Evolutionary conservation across 2,888 invertebrate species (phyloP), one percentile per base, ranked within the genome.

Genomic region (Agrotis clavis): DNA sequence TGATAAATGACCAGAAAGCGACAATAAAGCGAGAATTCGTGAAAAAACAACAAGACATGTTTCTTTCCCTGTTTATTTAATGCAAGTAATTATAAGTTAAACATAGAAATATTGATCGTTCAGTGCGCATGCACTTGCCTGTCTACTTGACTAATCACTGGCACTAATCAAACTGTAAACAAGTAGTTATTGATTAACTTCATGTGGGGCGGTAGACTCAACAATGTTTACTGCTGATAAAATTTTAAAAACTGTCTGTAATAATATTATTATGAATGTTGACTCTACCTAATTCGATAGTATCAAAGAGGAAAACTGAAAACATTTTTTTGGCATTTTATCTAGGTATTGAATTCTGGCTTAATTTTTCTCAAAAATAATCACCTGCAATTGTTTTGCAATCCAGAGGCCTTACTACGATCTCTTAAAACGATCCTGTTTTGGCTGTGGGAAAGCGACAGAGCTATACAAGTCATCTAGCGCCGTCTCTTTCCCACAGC

Each of bases 151-250:
- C 56, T 79, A 77, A 77, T 77, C 67, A 61, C 56, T 74, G 18
- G 21, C 19, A 61, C 50, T 75, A 68, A 81, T 77, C 70, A 30
- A 35, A 77, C 56, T 82, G 66, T 79, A 79, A 79, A 79, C 82
- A 82, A 56, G 11, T 13, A 35, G 47, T 65, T 69, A 67, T 77
- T 76, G 69, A 81, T 63, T 59, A 54, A 19, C 77, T 47, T 25
- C 62, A 45, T 25, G 77, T 59, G 53, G 45, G 81, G 25, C 51
- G 21, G 53, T 75, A 81, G 61, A 79, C 72, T 62, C 56, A 79
- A 71, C 35, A 62, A 51, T 47, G 19, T 47, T 50, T 11, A 4
- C 45, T 57, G 9, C 4, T 6, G 48, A 50, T 70, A 56, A 71
- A 30, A 60, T 14, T 25, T 25, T 14, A 6, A n/a, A 61, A 21